Base-by-base conservation (phyloP, 92 coral and sea anemone species). In the Phenganax stokvisi region DNA sequence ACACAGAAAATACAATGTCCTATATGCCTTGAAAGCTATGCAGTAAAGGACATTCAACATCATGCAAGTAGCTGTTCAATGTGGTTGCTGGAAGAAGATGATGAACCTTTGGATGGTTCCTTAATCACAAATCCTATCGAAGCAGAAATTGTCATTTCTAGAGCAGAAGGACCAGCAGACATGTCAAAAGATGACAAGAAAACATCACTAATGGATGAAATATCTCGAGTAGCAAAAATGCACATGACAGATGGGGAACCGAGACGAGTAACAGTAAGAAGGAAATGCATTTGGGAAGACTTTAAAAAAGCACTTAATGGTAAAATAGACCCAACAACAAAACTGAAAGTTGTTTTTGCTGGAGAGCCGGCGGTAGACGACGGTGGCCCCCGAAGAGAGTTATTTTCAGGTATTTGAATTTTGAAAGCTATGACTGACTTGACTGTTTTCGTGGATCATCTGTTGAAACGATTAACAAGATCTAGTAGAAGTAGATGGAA, bases 1-100 rank as follows among this genome's bases (percentile, higher is more conserved):
- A 37, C 47, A 2, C 76, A 71, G 30, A 71, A n/a, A 27, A 37
- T 71, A 71, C 76, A 71, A 52, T 71, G 76, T 37, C 76, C 76
- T 15, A n/a, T 71, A 12, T 71, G 76, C 54, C 76, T 71, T 71
- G 76, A 71, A 28, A 71, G 54, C 37, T 71, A 71, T 52, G 11
- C 53, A 37, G 29, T 52, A 30, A 30, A 37, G 9, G 76, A 27
- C 54, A 87, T 89, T 37, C 85, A 89, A 84, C 77, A 85, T 57
- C 92, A 89, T 89, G 92, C 90, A 56, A 84, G 77, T 81, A 87
- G 55, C 56, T 89, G 89, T 80, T 89, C 89, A 52, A 74, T 82
- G 71, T 89, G 92, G 89, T 79, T 87, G 44, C 31, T 87, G 13
- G 65, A 59, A 25, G 65, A 59, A 20, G 54, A 71, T 71, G 76